These are phyloP conservation scores for Tangara arthus DNA, from an alignment of 2,797 vertebrate genomes.

Conservation along the genomic window DNA sequence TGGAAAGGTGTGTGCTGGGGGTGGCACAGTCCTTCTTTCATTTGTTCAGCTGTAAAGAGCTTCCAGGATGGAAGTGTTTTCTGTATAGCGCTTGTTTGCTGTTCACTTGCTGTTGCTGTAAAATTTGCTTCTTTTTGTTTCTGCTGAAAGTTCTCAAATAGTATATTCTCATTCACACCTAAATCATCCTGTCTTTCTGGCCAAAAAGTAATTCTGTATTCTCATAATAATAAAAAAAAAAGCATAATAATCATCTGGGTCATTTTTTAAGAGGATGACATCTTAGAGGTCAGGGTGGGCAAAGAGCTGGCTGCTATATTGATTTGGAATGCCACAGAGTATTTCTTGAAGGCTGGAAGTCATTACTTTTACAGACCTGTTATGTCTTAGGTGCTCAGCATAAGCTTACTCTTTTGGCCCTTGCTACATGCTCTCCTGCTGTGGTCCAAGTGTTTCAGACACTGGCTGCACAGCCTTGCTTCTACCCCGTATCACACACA, in stretches of 20 bases:
- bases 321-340: conserved; percentile 32
- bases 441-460: conserved; percentile 37
- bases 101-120: conserved; percentile 28
- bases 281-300: conserved; percentile 34
- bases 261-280: conserved; percentile 33
- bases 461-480: not conserved
- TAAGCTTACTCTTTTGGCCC: conserved; percentile 44
- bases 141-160: conserved; percentile 48
- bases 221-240: not conserved
- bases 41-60: conserved; percentile 63
- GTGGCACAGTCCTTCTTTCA: not conserved
- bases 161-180: conserved; percentile 2
- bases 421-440: conserved; percentile 3
- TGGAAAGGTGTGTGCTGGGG: not conserved
- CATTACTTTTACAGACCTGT: conserved; percentile 54
- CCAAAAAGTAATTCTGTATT: conserved; percentile 10
- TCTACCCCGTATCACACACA: not conserved
- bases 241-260: not conserved
- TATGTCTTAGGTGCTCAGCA: conserved; percentile 48
- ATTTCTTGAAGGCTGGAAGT: conserved; percentile 52
- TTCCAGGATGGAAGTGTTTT: conserved; percentile 9
- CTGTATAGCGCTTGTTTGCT: conserved; percentile 36
- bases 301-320: conserved; percentile 29
- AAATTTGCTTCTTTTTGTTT: conserved; percentile 55
- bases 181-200: not conserved